Conservation (phyloP, 2,888 invertebrate species). For the Bombylius major region DNA sequence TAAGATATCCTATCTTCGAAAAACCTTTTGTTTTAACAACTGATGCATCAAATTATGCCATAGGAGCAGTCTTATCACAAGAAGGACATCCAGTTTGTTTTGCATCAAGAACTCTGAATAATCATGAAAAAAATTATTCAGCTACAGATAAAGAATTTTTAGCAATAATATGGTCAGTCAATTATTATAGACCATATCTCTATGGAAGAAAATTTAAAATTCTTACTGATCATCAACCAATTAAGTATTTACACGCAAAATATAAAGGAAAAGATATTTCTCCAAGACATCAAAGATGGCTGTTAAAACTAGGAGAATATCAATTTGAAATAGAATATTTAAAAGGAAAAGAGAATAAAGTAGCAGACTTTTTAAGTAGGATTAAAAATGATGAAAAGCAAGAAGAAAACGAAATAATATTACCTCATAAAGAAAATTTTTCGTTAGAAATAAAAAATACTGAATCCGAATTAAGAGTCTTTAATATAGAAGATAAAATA, state of each 20-base stretch:
- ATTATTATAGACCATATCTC: constrained; percentile 5
- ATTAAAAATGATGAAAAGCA: not conserved
- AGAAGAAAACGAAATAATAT: no score
- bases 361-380: not conserved
- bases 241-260: constrained; percentile 7
- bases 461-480: not conserved
- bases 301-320: constrained; percentile 3
- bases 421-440: not conserved
- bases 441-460: not conserved
- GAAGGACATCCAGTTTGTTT: constrained; percentile 2
- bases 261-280: constrained; percentile 6
- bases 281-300: constrained; percentile 7
- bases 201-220: constrained; percentile 5
- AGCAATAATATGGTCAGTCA: constrained; percentile 4
- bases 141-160: constrained; percentile 4
- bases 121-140: constrained; percentile 1
- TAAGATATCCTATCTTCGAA: constrained; percentile 6
- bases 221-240: constrained; percentile 8
- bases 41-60: constrained; percentile 4
- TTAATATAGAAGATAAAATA: no score
- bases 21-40: constrained; percentile 5
- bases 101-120: constrained; percentile 2
- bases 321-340: constrained; percentile 4
- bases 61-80: constrained; percentile 6
- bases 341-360: constrained; percentile 2